Conservation (phyloP, 2,888 invertebrate genomes). For the Polymixis flavicincta region DNA sequence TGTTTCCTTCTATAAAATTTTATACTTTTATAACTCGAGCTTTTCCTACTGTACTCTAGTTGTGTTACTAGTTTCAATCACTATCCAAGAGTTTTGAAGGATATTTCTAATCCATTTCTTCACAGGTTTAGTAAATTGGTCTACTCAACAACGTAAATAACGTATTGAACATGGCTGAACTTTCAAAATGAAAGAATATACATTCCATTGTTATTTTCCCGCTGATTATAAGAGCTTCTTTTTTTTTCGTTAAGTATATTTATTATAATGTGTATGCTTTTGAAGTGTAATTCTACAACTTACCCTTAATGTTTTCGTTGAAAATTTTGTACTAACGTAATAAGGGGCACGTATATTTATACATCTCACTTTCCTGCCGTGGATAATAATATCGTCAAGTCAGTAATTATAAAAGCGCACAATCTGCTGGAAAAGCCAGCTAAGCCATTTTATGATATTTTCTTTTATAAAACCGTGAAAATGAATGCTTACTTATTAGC, state of each 20-base stretch:
- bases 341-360: not conserved
- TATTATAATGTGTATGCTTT: too few species aligned
- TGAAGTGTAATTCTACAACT: slow-evolving; percentile 5
- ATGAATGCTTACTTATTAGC: not conserved
- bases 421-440: not conserved
- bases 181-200: too few species aligned
- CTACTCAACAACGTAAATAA: too few species aligned
- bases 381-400: not conserved
- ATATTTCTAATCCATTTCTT: too few species aligned
- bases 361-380: not conserved
- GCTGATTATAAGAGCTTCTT: too few species aligned
- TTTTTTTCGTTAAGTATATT: too few species aligned
- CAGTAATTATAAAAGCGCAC: not conserved
- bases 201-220: too few species aligned
- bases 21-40: not conserved
- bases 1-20: too few species aligned
- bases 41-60: not conserved
- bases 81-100: too few species aligned
- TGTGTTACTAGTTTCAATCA: not conserved
- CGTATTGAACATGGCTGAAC: too few species aligned
- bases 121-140: too few species aligned
- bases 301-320: not conserved
- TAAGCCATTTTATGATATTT: not conserved
- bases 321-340: slow-evolving; percentile 12
- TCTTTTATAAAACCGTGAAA: not conserved